phyloP scores from a whole-genome alignment of 2,888 invertebrate genomes.

The Gastracanthus pulcherrimus region DNA sequence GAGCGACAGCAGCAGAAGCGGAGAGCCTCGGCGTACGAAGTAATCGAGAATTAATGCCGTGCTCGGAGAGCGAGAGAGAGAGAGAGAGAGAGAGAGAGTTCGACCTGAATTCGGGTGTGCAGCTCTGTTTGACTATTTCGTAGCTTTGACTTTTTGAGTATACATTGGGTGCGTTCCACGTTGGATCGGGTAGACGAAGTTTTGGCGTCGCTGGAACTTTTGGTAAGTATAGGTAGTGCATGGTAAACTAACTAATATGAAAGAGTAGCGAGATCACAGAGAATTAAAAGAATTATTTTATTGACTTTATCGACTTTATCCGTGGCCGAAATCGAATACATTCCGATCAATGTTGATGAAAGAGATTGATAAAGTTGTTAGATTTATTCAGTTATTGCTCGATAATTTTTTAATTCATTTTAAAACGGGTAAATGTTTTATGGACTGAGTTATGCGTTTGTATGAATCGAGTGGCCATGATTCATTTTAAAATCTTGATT shows the following conservation, averaged over 20 bases:
- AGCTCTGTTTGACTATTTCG: background rate
- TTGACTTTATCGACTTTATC: no score
- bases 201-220: background rate
- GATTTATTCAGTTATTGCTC: no score
- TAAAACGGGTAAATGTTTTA: no score
- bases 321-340: background rate
- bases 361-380: background rate
- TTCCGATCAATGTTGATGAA: background rate
- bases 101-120: slow-evolving; percentile 18
- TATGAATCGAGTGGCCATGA: no score
- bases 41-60: slow-evolving; percentile 27
- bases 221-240: background rate
- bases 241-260: background rate
- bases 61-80: background rate
- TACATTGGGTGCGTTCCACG: background rate
- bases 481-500: no score
- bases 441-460: no score
- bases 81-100: background rate
- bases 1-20: no score
- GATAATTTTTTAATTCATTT: no score
- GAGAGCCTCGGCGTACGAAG: no score
- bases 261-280: no score
- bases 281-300: no score
- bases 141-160: background rate
- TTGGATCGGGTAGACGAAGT: background rate